Percentiles rank a stretch among this genome's conserved stretches.
Conservation (phyloP, 2,113 vertebrate genomes). For the Indicator indicator region DNA sequence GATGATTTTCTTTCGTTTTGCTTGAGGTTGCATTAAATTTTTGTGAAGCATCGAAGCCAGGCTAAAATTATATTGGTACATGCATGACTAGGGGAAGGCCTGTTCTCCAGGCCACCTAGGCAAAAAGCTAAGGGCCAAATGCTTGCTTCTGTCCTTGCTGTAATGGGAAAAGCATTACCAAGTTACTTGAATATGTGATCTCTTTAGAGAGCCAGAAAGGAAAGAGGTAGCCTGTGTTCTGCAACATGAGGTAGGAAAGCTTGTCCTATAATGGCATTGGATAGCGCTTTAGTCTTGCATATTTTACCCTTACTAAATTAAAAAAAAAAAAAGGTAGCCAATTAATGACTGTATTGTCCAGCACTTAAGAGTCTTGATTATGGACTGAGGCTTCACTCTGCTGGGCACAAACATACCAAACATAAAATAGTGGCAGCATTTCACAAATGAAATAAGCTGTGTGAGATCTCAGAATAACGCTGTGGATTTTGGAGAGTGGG, state of each 20-base stretch:
- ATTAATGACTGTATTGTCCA: neutral
- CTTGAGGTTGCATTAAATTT: fast-evolving
- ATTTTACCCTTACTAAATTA: neutral
- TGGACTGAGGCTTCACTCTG: neutral
- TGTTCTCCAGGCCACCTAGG: neutral
- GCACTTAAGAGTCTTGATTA: neutral
- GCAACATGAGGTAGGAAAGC: fast-evolving
- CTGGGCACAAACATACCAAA: neutral
- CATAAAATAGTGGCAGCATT: fast-evolving
- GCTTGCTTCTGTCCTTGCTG: neutral
- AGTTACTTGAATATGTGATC: neutral
- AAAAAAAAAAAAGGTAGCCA: neutral
- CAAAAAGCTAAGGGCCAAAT: no score
- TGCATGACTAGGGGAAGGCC: fast-evolving
- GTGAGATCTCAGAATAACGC: neutral
- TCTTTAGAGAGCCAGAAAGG: neutral
- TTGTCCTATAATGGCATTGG: neutral
- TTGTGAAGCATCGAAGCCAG: neutral
- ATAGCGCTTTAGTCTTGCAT: neutral
- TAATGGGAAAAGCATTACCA: neutral
- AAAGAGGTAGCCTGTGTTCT: neutral
- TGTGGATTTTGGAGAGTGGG: neutral
- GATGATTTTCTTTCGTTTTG: fast-evolving
- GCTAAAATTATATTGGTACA: fast-evolving
- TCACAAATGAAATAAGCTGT: neutral